phyloP scores from a whole-genome alignment of 2,113 vertebrate species.

The Phalacrocorax aristotelis region DNA sequence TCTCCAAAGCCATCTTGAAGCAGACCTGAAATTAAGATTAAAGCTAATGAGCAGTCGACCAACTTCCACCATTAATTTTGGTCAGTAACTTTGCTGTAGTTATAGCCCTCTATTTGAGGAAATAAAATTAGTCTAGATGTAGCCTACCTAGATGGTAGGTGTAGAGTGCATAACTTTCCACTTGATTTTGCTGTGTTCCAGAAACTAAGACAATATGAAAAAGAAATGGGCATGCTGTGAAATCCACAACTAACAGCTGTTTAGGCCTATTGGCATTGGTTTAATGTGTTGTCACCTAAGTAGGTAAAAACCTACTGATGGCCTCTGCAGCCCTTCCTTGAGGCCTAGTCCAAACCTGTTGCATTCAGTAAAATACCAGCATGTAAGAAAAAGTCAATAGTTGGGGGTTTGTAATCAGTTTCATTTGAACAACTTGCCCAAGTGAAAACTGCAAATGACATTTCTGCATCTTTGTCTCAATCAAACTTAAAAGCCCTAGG shows the following conservation, averaged over 20 bases:
- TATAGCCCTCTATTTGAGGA: neutral
- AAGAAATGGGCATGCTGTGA: neutral
- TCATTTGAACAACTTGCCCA: neutral
- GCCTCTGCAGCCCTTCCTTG: neutral
- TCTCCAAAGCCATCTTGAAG: conserved; percentile 80
- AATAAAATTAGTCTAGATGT: neutral
- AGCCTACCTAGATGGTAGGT: neutral
- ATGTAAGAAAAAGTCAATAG: neutral
- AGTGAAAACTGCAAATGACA: neutral
- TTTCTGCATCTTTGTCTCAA: neutral
- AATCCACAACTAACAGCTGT: neutral
- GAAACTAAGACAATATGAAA: neutral
- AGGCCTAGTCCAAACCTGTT: neutral
- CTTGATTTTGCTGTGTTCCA: neutral
- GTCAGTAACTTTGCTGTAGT: neutral
- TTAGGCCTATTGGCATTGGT: neutral
- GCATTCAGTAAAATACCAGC: neutral
- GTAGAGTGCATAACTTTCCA: neutral
- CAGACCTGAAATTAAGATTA: conserved; percentile 70
- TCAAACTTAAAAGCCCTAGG: neutral
- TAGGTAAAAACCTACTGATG: neutral
- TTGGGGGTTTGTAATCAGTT: neutral
- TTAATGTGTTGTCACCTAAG: neutral
- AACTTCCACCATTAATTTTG: neutral
- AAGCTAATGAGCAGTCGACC: neutral